Conservation (phyloP, 2,797 vertebrate genomes). For the Dendrocincla tyrannina region DNA sequence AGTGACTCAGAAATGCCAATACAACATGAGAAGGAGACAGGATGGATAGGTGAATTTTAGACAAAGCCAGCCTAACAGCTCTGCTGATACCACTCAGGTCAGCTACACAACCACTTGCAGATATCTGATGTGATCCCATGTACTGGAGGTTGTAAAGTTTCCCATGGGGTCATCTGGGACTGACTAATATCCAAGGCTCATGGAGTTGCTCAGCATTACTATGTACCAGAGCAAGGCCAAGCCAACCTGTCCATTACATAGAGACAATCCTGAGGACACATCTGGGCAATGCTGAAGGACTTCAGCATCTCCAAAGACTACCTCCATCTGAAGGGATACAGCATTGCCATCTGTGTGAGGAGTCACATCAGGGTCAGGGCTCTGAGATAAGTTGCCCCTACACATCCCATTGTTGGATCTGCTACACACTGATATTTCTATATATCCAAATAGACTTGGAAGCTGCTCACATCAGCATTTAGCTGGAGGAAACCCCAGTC, state of each 20-base stretch:
- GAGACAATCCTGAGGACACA: not conserved
- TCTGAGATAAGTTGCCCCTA: not conserved
- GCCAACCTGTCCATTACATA: not conserved
- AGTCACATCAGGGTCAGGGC: not conserved
- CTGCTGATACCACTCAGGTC: not conserved
- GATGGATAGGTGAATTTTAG: not conserved
- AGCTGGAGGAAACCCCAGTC: constrained; percentile 29
- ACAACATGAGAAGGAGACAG: not conserved
- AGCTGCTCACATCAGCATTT: not conserved
- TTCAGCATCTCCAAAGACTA: not conserved
- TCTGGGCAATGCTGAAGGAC: not conserved
- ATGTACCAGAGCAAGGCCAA: not conserved
- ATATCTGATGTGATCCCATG: not conserved
- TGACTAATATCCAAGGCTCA: not conserved
- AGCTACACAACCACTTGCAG: not conserved
- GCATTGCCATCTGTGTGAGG: not conserved
- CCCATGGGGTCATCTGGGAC: not conserved
- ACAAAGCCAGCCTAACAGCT: not conserved
- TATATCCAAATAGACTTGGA: not conserved
- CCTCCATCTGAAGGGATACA: not conserved
- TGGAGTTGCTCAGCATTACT: not conserved
- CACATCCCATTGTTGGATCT: not conserved
- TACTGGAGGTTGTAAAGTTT: not conserved
- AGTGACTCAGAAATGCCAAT: not conserved
- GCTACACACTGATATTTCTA: not conserved